Conservation (phyloP, 2,888 invertebrate genomes). For the Apodemia mormo region DNA sequence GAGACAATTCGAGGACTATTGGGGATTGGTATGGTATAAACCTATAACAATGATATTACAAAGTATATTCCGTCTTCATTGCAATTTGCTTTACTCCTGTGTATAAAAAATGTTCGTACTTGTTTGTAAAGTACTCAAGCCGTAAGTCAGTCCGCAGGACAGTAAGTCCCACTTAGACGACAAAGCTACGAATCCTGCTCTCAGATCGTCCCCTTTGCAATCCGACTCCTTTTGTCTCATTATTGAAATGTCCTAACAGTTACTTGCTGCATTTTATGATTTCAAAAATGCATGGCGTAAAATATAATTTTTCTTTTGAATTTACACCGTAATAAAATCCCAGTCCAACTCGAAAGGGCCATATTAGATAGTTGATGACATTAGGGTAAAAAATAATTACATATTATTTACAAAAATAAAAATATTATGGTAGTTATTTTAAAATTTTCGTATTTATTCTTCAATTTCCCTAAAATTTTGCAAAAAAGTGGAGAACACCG, state of each 20-base stretch:
- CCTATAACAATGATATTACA: background rate
- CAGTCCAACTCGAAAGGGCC: no score
- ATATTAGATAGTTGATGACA: no score
- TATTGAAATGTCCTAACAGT: constrained; percentile 51
- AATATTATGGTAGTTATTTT: no score
- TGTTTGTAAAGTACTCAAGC: constrained; percentile 33
- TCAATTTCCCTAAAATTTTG: no score
- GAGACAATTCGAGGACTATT: no score
- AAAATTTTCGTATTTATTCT: no score
- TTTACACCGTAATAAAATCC: no score
- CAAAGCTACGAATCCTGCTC: constrained; percentile 55
- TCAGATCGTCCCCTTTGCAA: constrained; percentile 52
- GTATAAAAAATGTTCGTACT: constrained; percentile 15
- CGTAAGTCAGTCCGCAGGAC: constrained; percentile 40
- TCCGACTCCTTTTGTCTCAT: constrained; percentile 46
- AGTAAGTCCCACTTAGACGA: constrained; percentile 64
- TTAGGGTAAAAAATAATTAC: no score
- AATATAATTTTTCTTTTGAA: no score
- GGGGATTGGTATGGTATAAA: no score
- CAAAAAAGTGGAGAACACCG: no score
- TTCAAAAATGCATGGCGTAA: constrained; percentile 20
- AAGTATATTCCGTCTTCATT: background rate
- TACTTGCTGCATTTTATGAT: constrained; percentile 32
- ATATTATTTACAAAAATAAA: no score
- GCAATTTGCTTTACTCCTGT: constrained; percentile 11